phyloP scores from a whole-genome alignment of 2,888 invertebrate genomes.

The Drosophila mayaguana region DNA sequence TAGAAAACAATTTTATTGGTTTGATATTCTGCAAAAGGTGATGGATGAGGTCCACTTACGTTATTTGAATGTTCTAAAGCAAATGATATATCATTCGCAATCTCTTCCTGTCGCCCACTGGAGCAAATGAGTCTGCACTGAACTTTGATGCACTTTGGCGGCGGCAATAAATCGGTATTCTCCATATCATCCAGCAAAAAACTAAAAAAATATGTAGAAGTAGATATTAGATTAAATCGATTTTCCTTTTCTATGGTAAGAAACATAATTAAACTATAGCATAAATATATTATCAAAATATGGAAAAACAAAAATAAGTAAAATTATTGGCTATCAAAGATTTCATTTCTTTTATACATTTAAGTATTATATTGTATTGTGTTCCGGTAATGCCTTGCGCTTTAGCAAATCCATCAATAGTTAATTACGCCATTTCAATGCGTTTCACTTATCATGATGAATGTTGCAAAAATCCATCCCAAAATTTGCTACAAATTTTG shows the following conservation, averaged over 20 bases:
- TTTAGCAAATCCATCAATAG: not conserved
- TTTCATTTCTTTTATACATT: too few relatives aligned
- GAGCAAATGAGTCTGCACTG: constrained; percentile 69
- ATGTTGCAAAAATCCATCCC: not conserved
- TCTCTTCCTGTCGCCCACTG: constrained; percentile 54
- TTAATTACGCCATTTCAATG: not conserved
- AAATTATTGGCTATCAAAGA: too few relatives aligned
- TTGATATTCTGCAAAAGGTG: not conserved
- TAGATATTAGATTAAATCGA: not conserved
- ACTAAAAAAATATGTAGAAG: constrained; percentile 19
- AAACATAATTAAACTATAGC: not conserved
- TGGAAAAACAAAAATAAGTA: too few relatives aligned
- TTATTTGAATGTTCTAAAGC: constrained; percentile 14
- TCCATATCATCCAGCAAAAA: constrained; percentile 21
- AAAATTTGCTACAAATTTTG: not conserved
- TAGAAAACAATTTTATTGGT: constrained; percentile 19
- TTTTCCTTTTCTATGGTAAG: too few relatives aligned
- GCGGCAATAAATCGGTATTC: not conserved
- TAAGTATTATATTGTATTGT: too few relatives aligned
- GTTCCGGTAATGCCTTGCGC: not conserved
- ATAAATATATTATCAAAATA: too few relatives aligned
- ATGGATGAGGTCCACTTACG: constrained; percentile 34
- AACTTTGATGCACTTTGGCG: constrained; percentile 44
- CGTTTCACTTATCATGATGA: not conserved
- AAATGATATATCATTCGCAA: constrained; percentile 56